Base-by-base conservation (phyloP, 1,140 invertebrate genomes). In the Bombus picipes region DNA sequence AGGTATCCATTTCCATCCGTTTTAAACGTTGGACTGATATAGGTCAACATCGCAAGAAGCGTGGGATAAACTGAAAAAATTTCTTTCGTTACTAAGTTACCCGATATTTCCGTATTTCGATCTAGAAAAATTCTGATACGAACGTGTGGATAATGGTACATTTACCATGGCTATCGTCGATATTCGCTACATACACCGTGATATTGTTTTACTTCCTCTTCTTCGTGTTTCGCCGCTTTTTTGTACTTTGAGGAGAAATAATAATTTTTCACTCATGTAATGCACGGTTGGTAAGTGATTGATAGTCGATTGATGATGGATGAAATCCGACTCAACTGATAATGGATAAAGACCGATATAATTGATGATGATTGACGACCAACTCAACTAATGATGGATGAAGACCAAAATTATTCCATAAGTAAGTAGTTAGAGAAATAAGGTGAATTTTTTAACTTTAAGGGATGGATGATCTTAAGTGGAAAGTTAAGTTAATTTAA, bases 41-140 rank as follows among this genome's bases (percentile, higher is more conserved):
- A 53, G 6, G 18, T 6, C 41, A 32, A 77, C 9, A 18, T 3
- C 12, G 71, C 13, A 3, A 89, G 68, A 37, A 89, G 25, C 22
- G 39, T 34, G 1, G 82, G 77, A 59, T 83, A 86, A n/a, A 90
- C 90, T 91, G 37, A 4, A 37, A 79, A 2, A 12, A 62, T 28
- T n/a, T 28, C 3, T 43, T 68, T 34, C 32, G 8, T 34, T 18
- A 53, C 5, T 18, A 3, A 32, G 13, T 32, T 65, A 32, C 13
- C 18, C 62, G 28, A 65, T 13, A 18, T n/a, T 32, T 18, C 6
- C 12, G 41, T 43, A 12, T 43, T 43, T 53, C 18, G 18, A 53
- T 53, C 1, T 53, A 53, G 1, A 18, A 53, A 53, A 53, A 43
- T 28, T 53, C 18, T 28, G 22, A 59, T 77, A 84, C 76, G n/a